Evolutionary conservation across 92 coral and sea anemone genomes (phyloP).

Genomic region (Epizoanthus ramosus): DNA sequence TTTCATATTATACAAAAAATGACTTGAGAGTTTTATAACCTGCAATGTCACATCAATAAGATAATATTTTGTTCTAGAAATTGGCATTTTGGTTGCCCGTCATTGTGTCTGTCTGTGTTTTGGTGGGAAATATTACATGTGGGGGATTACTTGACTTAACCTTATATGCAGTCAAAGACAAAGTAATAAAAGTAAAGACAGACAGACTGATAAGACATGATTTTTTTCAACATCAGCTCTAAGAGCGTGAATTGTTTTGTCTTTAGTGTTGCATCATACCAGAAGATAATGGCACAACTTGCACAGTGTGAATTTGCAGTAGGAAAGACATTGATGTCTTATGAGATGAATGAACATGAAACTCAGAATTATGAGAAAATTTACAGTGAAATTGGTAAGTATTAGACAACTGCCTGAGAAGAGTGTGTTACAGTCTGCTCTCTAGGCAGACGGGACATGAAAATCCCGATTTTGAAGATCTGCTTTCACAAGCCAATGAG

Average conservation of each 20-base stretch:
- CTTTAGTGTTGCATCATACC: slow-evolving; percentile 79
- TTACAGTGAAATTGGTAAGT: slow-evolving; percentile 92
- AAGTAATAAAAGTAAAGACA: too few relatives aligned
- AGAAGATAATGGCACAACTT: slow-evolving; percentile 86
- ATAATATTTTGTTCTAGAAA: too few relatives aligned
- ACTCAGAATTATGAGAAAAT: slow-evolving; percentile 87
- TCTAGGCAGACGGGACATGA: background rate
- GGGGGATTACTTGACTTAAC: too few relatives aligned
- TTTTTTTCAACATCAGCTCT: background rate
- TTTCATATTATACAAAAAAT: too few relatives aligned
- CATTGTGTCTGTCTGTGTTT: too few relatives aligned
- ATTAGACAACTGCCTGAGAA: background rate
- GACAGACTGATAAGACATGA: too few relatives aligned
- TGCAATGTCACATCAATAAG: too few relatives aligned
- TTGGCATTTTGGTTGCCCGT: too few relatives aligned
- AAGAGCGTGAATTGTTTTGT: background rate
- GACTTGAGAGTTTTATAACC: too few relatives aligned
- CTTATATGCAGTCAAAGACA: too few relatives aligned
- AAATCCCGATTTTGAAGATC: background rate
- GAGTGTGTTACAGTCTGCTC: background rate
- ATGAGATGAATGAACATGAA: slow-evolving; percentile 93
- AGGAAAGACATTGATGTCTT: slow-evolving; percentile 83
- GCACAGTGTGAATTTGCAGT: slow-evolving; percentile 95
- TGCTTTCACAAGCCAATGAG: too few relatives aligned
- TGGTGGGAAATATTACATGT: too few relatives aligned